These are phyloP conservation scores for Micromesistius poutassou DNA, from an alignment of 2,797 vertebrate species.

Conservation along the genomic window DNA sequence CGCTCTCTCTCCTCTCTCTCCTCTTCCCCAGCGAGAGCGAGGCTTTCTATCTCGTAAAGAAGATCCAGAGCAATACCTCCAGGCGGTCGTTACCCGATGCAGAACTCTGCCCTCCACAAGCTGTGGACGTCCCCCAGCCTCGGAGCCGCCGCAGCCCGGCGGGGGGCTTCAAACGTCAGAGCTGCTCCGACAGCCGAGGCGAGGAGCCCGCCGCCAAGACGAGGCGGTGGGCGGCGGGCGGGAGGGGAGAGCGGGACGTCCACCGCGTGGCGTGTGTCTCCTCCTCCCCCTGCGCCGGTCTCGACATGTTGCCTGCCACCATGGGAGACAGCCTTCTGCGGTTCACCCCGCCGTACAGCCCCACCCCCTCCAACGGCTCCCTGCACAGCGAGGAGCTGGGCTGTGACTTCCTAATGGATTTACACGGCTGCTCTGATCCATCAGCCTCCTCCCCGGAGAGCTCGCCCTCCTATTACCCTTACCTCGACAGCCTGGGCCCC, in stretches of 20 bases:
- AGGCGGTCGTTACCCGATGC: slow-evolving; percentile 25
- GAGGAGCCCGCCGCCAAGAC: slow-evolving; percentile 43
- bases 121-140: slow-evolving; percentile 25
- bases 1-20: background rate
- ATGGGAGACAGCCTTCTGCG: slow-evolving; percentile 40
- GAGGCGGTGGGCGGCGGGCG: slow-evolving; percentile 9
- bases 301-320: slow-evolving; percentile 40
- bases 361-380: slow-evolving; percentile 62
- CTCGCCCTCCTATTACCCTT: slow-evolving; percentile 54
- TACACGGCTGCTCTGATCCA: slow-evolving; percentile 48
- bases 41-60: slow-evolving; percentile 64
- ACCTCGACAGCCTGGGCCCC: slow-evolving; percentile 32
- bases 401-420: slow-evolving; percentile 58
- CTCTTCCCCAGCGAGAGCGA: slow-evolving; percentile 65
- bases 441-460: slow-evolving; percentile 53
- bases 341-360: slow-evolving; percentile 72
- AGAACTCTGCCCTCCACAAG: slow-evolving; percentile 13
- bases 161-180: slow-evolving; percentile 56
- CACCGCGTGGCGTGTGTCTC: slow-evolving; percentile 4
- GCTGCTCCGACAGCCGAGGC: slow-evolving; percentile 33
- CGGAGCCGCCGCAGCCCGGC: slow-evolving; percentile 15
- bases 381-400: slow-evolving; percentile 47
- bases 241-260: slow-evolving; percentile 23
- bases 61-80: slow-evolving; percentile 46
- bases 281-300: slow-evolving; percentile 30